Conservation (phyloP, 2,888 invertebrate species). For the Athalia cordata region DNA sequence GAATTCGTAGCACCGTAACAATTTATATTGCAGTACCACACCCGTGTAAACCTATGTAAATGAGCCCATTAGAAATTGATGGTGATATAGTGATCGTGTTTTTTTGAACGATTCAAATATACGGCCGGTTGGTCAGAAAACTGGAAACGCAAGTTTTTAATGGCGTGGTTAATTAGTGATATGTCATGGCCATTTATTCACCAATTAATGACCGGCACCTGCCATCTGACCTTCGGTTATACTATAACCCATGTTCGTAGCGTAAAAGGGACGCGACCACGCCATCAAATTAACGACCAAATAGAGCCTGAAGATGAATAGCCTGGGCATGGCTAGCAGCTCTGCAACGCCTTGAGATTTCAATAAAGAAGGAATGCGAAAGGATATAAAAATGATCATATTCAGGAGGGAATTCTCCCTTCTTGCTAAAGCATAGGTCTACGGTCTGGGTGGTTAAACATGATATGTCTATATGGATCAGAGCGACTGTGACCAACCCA, state of each 20-base stretch:
- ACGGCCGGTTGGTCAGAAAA: background rate
- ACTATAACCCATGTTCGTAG: background rate
- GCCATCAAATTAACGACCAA: conserved; percentile 21
- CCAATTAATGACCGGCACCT: background rate
- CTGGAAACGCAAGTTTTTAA: background rate
- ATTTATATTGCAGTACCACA: no score
- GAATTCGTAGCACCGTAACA: no score
- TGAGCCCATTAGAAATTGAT: background rate
- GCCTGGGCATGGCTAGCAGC: background rate
- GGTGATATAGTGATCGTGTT: background rate
- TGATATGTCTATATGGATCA: conserved; percentile 20
- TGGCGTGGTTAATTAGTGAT: background rate
- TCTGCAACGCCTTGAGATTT: background rate
- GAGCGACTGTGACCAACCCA: conserved; percentile 19
- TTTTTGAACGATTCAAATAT: background rate
- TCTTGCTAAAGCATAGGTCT: background rate
- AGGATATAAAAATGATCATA: conserved; percentile 1
- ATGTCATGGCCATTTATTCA: background rate
- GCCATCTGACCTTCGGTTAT: background rate
- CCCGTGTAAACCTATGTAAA: background rate
- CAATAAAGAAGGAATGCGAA: background rate
- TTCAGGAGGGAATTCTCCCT: background rate
- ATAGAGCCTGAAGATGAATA: background rate
- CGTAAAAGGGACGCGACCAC: background rate
- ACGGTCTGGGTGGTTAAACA: background rate